A percentile compares a stretch with the other conserved stretches of the same genome.
Evolutionary conservation across 2,113 vertebrate genomes (phyloP).

Genomic region (Aegithalos caudatus): DNA sequence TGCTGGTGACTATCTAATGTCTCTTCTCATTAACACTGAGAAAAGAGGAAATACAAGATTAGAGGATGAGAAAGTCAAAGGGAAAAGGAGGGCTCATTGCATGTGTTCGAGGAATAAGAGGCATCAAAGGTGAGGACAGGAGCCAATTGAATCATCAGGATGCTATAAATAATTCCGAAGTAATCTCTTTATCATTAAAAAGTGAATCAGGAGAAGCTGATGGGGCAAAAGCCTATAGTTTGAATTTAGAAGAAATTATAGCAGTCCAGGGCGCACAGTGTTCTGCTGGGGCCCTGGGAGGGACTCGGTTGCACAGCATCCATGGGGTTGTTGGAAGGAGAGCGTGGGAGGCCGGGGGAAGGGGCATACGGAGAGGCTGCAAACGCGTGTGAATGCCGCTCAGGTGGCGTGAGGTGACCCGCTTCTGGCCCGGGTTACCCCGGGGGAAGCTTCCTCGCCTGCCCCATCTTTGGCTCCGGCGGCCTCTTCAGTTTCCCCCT

Average conservation of each 20-base stretch:
- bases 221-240: background rate
- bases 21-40: background rate
- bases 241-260: background rate
- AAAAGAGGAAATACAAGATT: background rate
- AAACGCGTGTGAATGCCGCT: fast-evolving
- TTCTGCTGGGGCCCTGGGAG: background rate
- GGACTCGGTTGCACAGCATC: background rate
- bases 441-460: fast-evolving
- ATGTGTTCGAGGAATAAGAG: background rate
- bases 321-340: background rate
- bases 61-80: background rate
- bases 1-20: background rate
- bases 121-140: background rate
- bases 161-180: background rate
- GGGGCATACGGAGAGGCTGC: background rate
- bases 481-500: fast-evolving
- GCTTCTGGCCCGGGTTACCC: background rate
- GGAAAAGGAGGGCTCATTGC: background rate
- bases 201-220: background rate
- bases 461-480: fast-evolving
- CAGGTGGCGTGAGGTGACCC: fast-evolving
- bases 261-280: no score
- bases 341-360: background rate
- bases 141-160: background rate
- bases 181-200: background rate